Conservation (phyloP, 2,797 vertebrate species). For the Glossophaga mutica region DNA sequence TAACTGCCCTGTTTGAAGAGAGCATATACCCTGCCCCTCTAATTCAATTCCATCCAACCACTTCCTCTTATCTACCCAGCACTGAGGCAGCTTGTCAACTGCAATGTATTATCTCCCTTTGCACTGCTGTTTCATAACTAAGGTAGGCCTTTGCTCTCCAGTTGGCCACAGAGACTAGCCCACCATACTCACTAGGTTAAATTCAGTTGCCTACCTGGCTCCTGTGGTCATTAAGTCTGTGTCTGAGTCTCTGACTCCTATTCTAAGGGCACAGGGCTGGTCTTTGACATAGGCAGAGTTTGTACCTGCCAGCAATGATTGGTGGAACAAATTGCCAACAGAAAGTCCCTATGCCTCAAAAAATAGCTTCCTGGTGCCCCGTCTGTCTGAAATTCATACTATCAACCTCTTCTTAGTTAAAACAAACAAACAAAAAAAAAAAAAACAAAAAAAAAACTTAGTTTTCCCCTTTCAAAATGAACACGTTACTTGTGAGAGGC, state of each 20-base stretch:
- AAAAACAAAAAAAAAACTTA: slow-evolving; percentile 11
- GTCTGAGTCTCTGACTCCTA: neutral
- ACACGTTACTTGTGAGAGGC: neutral
- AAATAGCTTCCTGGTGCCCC: neutral
- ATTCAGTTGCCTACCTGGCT: neutral
- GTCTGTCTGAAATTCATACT: neutral
- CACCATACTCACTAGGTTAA: neutral
- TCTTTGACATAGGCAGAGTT: neutral
- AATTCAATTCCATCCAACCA: neutral
- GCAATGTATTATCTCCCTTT: neutral
- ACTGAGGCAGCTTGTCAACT: neutral
- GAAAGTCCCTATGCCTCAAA: neutral
- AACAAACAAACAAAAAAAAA: neutral
- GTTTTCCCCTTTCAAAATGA: neutral
- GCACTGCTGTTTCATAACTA: neutral
- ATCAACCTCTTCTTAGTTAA: neutral
- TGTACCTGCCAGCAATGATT: neutral
- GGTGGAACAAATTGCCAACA: neutral
- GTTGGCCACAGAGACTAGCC: neutral
- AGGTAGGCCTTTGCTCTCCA: neutral
- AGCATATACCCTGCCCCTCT: neutral
- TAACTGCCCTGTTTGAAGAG: neutral
- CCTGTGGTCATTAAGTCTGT: neutral
- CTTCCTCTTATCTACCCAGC: neutral
- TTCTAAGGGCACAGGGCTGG: neutral